A percentile compares a stretch with the other conserved stretches of the same genome.
Conservation (phyloP, 2,113 vertebrate genomes). For the Cyanoramphus novaezelandiae region DNA sequence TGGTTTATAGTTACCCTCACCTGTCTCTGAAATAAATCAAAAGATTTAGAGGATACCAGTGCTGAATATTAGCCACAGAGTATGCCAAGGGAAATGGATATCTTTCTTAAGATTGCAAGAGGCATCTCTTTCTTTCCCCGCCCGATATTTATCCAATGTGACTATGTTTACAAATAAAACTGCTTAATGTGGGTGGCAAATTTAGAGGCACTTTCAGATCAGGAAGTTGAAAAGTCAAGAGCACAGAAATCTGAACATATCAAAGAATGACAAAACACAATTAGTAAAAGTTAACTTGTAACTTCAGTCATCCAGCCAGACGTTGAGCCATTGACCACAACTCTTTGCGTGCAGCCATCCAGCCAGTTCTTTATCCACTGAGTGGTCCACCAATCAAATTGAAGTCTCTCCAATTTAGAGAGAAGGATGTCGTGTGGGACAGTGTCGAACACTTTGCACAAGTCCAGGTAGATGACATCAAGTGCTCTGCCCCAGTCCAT, state of each 20-base stretch:
- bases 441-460: too few relatives aligned
- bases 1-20: neutral
- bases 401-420: too few relatives aligned
- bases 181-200: neutral
- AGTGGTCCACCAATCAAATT: too few relatives aligned
- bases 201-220: neutral
- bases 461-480: too few relatives aligned
- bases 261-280: neutral
- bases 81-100: neutral
- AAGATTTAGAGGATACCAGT: neutral
- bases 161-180: neutral
- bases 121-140: fast-evolving
- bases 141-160: neutral
- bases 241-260: neutral
- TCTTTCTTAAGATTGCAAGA: neutral
- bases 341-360: too few relatives aligned
- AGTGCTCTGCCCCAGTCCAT: too few relatives aligned
- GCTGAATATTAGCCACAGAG: neutral
- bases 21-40: neutral
- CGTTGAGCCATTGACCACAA: too few relatives aligned
- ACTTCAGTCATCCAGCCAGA: neutral
- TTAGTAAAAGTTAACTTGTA: neutral
- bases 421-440: too few relatives aligned
- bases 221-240: neutral
- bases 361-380: too few relatives aligned